A percentile compares a stretch with the other conserved stretches of the same genome.
phyloP scores from a whole-genome alignment of 2,113 vertebrate genomes.

The Acanthochromis polyacanthus region DNA sequence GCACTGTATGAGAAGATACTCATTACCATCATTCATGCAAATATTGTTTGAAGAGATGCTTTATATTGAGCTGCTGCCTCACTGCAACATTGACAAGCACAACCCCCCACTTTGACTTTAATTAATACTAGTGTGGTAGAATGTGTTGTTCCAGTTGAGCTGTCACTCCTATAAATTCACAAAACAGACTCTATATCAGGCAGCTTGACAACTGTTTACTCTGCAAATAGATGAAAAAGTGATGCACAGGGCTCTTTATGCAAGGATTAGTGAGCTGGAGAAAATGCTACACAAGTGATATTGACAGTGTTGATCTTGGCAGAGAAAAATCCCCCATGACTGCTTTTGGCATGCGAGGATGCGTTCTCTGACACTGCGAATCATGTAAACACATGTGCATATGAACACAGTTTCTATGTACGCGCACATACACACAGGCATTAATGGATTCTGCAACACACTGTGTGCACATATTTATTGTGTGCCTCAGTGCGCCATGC shows the following conservation, averaged over 20 bases:
- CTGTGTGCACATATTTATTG: background rate
- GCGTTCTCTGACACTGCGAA: conserved; percentile 32
- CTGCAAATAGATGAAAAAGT: conserved; percentile 71
- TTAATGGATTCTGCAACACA: background rate
- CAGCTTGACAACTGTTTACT: conserved; percentile 65
- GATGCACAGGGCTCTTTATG: conserved; percentile 60
- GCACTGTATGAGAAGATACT: background rate
- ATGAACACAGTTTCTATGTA: conserved; percentile 9
- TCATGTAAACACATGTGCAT: conserved; percentile 35
- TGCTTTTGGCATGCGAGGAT: conserved; percentile 48
- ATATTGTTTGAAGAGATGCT: conserved; percentile 16
- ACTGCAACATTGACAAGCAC: background rate
- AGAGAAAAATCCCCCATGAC: conserved; percentile 41
- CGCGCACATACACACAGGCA: conserved; percentile 6
- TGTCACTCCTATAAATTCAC: conserved; percentile 58
- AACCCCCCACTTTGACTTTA: conserved; percentile 52
- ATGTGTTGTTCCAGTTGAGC: conserved; percentile 49
- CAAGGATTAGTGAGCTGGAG: conserved; percentile 66
- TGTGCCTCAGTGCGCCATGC: conserved; percentile 24
- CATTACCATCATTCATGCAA: conserved; percentile 2
- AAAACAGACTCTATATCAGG: conserved; percentile 46
- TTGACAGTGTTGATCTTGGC: conserved; percentile 73
- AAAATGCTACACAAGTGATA: conserved; percentile 69
- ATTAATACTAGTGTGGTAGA: conserved; percentile 66
- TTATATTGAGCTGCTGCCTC: conserved; percentile 5